Evolutionary conservation across 2,797 vertebrate genomes (phyloP).

Genomic region (Steatocranus sp.): DNA sequence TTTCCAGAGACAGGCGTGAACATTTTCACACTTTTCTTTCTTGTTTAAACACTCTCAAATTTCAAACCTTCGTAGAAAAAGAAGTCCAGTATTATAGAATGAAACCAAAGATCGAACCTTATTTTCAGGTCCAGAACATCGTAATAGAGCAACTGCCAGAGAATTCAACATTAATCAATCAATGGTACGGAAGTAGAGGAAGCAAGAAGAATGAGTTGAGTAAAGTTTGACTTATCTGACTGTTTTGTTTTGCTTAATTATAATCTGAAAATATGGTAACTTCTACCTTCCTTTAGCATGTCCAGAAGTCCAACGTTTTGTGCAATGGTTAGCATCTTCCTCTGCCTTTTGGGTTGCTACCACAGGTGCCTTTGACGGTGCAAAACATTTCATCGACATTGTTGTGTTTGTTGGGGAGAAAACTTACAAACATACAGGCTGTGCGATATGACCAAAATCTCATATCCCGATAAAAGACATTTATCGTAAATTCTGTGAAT

Average conservation of each 20-base stretch:
- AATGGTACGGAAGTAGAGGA: neutral
- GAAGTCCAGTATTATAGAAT: rapidly evolving
- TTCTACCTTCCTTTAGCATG: neutral
- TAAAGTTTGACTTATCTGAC: neutral
- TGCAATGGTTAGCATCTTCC: neutral
- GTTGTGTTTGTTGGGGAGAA: neutral
- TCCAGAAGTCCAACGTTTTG: neutral
- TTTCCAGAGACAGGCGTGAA: neutral
- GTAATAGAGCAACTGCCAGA: neutral
- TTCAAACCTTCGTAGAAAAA: neutral
- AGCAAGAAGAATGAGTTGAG: neutral
- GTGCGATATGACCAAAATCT: neutral
- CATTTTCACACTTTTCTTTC: neutral
- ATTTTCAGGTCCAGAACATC: neutral
- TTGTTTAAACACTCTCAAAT: neutral
- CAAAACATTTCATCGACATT: neutral
- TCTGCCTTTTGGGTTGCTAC: rapidly evolving
- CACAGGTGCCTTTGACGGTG: neutral
- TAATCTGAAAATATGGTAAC: neutral
- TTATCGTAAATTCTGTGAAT: neutral
- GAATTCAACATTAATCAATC: neutral
- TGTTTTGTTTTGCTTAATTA: neutral
- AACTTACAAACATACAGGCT: neutral
- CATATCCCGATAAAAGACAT: neutral
- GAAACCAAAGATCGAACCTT: neutral